Conservation (phyloP, 2,888 invertebrate species). For the Chalcosyrphus nemorum region DNA sequence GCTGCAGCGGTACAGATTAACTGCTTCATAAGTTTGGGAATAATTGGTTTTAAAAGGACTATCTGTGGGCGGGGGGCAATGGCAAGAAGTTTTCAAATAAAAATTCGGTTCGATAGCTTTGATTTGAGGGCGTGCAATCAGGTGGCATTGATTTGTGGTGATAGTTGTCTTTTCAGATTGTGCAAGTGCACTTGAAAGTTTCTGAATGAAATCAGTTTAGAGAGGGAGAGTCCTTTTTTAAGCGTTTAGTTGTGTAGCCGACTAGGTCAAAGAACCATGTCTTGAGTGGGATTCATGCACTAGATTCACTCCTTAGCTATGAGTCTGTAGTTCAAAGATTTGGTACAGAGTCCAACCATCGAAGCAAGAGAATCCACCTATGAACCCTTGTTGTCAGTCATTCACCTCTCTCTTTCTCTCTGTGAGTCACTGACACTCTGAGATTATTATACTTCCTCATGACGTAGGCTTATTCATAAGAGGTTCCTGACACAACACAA, state of each 20-base stretch:
- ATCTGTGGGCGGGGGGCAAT: too few species aligned
- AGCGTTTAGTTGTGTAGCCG: too few species aligned
- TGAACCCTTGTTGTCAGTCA: too few species aligned
- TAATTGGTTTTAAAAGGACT: slow-evolving; percentile 37
- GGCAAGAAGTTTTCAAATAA: slow-evolving; percentile 58
- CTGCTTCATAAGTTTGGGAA: slow-evolving; percentile 66
- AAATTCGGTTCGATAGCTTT: slow-evolving; percentile 58
- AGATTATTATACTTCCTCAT: not conserved
- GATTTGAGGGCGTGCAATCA: slow-evolving; percentile 62
- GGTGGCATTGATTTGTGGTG: slow-evolving; percentile 50
- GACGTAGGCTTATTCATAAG: slow-evolving; percentile 3
- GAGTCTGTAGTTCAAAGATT: too few species aligned
- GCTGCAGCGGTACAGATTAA: slow-evolving; percentile 45
- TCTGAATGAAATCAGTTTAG: not conserved
- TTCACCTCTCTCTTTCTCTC: not conserved
- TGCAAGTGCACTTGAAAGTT: not conserved
- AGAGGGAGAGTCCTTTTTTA: too few species aligned
- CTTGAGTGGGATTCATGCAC: too few species aligned
- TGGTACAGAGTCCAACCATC: too few species aligned
- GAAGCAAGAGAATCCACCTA: too few species aligned
- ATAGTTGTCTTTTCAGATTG: not conserved
- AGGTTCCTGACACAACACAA: not conserved
- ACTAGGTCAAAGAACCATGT: too few species aligned
- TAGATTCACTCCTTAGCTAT: too few species aligned
- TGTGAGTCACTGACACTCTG: not conserved